A percentile compares a stretch with the other conserved stretches of the same genome.
These are phyloP conservation scores for Phylloscopus trochilus DNA, from an alignment of 2,113 vertebrate genomes.

Conservation along the genomic window DNA sequence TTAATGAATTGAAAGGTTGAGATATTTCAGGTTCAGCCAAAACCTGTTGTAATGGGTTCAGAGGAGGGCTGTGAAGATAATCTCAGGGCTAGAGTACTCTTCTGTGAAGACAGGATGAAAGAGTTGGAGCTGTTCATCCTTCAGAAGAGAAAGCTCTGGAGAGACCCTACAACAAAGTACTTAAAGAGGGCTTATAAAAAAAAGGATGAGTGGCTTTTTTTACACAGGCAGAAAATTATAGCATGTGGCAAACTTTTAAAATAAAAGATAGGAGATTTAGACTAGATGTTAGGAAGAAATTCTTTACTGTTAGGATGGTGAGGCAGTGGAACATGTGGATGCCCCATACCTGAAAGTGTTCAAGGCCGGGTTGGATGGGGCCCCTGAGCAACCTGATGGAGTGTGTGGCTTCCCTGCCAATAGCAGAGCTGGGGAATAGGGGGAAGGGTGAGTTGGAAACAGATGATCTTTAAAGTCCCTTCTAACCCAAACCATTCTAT, in stretches of 20 bases:
- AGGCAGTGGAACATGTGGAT: not conserved
- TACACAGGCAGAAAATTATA: not conserved
- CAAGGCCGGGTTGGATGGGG: not conserved
- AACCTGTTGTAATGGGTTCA: not conserved
- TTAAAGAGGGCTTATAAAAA: not conserved
- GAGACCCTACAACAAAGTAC: not conserved
- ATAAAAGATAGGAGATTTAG: not conserved
- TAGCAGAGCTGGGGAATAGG: not conserved
- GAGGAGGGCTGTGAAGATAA: not conserved
- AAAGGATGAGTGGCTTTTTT: accelerated
- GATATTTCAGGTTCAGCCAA: not conserved
- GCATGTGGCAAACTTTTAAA: not conserved
- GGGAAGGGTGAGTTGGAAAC: not conserved
- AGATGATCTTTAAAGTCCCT: not conserved
- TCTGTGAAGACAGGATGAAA: not conserved
- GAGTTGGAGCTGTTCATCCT: not conserved
- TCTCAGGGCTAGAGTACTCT: not conserved
- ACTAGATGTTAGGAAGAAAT: not conserved
- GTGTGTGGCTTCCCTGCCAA: not conserved
- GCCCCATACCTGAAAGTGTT: not conserved
- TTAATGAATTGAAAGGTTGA: not conserved
- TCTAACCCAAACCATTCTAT: not conserved
- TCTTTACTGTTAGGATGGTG: not conserved
- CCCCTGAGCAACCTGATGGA: not conserved
- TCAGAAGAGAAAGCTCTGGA: not conserved